Conservation (phyloP, 2,888 invertebrate species). For the Drosophila helvetica region DNA sequence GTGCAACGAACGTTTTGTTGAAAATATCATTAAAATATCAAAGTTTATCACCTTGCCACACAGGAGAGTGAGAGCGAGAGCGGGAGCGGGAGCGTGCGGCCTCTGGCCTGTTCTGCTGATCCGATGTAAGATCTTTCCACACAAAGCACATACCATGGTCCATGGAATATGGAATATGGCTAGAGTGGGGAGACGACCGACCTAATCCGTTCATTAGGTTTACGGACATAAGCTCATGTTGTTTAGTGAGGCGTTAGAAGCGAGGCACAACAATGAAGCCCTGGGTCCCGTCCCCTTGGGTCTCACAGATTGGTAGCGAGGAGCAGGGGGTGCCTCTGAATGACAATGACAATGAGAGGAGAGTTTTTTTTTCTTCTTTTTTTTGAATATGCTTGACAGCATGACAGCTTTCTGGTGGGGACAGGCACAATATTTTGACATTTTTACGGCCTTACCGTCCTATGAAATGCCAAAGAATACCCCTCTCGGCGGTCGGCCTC, state of each 20-base stretch:
- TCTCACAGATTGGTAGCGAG: constrained; percentile 4
- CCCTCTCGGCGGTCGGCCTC: constrained; percentile 26
- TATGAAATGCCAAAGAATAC: constrained; percentile 65
- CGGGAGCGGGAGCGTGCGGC: not conserved
- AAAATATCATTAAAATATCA: constrained; percentile 81
- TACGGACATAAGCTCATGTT: constrained; percentile 75
- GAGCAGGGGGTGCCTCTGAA: constrained; percentile 37
- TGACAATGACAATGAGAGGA: constrained; percentile 58
- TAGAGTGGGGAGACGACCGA: constrained; percentile 43
- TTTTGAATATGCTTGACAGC: constrained; percentile 68
- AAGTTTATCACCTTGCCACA: constrained; percentile 79
- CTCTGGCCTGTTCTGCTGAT: constrained; percentile 23
- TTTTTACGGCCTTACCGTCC: constrained; percentile 68
- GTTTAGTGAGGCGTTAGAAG: constrained; percentile 75
- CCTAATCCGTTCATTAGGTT: constrained; percentile 81
- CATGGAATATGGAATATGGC: constrained; percentile 18
- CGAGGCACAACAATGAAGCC: constrained; percentile 57
- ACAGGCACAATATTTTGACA: constrained; percentile 78
- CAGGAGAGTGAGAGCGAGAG: constrained; percentile 31
- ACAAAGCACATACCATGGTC: constrained; percentile 26
- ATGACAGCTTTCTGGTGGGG: constrained; percentile 60
- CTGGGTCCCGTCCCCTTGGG: constrained; percentile 30
- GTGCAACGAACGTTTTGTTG: constrained; percentile 79
- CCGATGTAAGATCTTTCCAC: constrained; percentile 43
- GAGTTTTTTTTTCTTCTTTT: constrained; percentile 34